Conservation (phyloP, 1,140 invertebrate species). For the Scaptodrosophila lebanonensis region DNA sequence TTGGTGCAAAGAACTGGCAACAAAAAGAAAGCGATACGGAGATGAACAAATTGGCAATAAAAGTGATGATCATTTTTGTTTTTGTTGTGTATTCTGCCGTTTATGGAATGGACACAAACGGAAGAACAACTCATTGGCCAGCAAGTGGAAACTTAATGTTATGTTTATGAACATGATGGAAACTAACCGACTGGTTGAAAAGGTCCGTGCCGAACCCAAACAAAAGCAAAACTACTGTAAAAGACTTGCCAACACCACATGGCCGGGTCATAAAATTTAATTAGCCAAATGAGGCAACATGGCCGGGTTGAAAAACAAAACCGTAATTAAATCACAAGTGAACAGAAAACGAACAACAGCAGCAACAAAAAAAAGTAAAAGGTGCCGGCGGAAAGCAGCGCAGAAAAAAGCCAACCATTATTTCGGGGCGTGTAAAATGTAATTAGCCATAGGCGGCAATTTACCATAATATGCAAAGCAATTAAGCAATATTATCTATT, state of each 20-base stretch:
- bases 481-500: slow-evolving; percentile 44
- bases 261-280: slow-evolving; percentile 52
- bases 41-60: slow-evolving; percentile 5
- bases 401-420: slow-evolving; percentile 24
- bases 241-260: slow-evolving; percentile 6
- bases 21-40: slow-evolving; percentile 27
- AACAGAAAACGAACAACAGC: not conserved
- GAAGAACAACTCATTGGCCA: slow-evolving; percentile 37
- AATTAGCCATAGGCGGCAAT: slow-evolving; percentile 38
- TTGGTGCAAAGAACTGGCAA: slow-evolving; percentile 17
- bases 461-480: slow-evolving; percentile 22
- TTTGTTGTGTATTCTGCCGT: not conserved
- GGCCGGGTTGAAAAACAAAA: slow-evolving; percentile 31
- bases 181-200: not conserved
- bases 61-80: not conserved
- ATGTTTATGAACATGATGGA: too few relatives aligned
- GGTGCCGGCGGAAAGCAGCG: slow-evolving; percentile 43
- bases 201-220: slow-evolving; percentile 16
- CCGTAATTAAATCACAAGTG: slow-evolving; percentile 51
- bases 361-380: slow-evolving; percentile 42
- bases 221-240: slow-evolving; percentile 14
- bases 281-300: slow-evolving; percentile 54
- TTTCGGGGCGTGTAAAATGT: slow-evolving; percentile 43
- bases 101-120: not conserved
- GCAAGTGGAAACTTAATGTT: slow-evolving; percentile 24